Evolutionary conservation across 2,113 vertebrate species (phyloP).

Genomic region (Ictalurus punctatus): DNA sequence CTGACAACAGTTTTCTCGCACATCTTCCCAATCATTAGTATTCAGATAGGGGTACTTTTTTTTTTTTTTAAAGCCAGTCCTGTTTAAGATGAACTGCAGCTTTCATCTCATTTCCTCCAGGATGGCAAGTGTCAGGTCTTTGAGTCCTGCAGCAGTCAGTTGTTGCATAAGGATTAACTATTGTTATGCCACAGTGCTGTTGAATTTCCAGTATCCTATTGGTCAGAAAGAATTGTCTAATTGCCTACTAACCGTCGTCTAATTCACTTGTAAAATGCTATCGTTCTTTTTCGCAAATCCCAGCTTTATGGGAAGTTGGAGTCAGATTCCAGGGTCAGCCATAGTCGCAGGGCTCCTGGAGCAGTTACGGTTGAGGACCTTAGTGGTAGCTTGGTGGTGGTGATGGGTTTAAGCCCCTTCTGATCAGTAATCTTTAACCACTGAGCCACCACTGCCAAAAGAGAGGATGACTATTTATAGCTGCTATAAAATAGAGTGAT

Average conservation of each 20-base stretch:
- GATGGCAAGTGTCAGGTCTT: not conserved
- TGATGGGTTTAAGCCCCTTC: not conserved
- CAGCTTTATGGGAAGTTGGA: not conserved
- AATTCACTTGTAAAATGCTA: too few species aligned
- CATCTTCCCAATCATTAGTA: constrained; percentile 8
- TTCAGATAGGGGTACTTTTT: constrained; percentile 24
- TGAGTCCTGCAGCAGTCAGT: not conserved
- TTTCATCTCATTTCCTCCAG: constrained; percentile 14
- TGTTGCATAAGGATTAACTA: not conserved
- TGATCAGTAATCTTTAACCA: not conserved
- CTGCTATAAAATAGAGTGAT: not conserved
- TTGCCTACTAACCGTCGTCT: too few species aligned
- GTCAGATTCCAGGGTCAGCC: not conserved
- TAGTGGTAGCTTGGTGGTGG: not conserved
- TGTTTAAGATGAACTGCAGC: not conserved
- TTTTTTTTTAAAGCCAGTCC: not conserved
- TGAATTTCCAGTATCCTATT: not conserved
- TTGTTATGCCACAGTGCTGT: not conserved
- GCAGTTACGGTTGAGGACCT: not conserved
- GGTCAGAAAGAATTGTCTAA: not conserved
- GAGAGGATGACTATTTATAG: not conserved
- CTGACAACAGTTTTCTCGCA: not conserved
- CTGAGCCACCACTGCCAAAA: not conserved
- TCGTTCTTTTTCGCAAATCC: not conserved
- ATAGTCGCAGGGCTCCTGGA: not conserved